Percentiles rank a stretch among this genome's conserved stretches.
Evolutionary conservation across 2,113 vertebrate species (phyloP).

Genomic region (Gopherus flavomarginatus): DNA sequence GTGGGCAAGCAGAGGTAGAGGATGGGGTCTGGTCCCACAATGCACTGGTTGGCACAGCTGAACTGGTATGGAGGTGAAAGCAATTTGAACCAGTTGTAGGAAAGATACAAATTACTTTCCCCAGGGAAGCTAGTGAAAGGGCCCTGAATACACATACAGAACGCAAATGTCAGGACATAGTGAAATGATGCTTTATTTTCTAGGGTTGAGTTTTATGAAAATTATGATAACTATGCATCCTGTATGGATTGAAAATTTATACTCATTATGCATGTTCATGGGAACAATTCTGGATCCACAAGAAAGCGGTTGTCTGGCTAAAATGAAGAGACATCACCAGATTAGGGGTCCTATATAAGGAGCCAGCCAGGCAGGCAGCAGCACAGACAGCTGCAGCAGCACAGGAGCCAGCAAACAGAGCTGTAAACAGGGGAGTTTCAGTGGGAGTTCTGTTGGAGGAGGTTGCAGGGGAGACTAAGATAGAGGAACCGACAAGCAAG

Average conservation of each 20-base stretch:
- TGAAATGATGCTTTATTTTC: background rate
- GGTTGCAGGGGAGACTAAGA: too few relatives aligned
- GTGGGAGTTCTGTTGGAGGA: too few relatives aligned
- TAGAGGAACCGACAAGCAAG: too few relatives aligned
- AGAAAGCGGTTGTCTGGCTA: background rate
- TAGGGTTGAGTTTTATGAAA: slow-evolving; percentile 1
- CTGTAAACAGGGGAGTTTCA: too few relatives aligned
- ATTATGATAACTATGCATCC: background rate
- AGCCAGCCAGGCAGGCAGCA: too few relatives aligned
- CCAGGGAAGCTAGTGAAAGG: too few relatives aligned
- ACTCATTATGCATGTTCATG: background rate
- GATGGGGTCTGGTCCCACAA: background rate
- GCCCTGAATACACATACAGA: background rate
- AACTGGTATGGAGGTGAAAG: background rate
- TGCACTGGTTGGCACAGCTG: background rate
- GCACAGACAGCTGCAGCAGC: too few relatives aligned
- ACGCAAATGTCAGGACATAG: background rate
- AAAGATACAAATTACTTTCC: too few relatives aligned
- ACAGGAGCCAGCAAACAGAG: too few relatives aligned
- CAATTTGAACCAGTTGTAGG: background rate
- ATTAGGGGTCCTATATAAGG: background rate
- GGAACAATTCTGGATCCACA: slow-evolving; percentile 46
- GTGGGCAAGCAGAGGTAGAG: background rate
- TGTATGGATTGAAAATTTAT: slow-evolving; percentile 11
- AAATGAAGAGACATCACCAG: background rate